These are phyloP conservation scores for Drosophila funebris DNA, from an alignment of 1,140 invertebrate genomes.

Conservation along the genomic window DNA sequence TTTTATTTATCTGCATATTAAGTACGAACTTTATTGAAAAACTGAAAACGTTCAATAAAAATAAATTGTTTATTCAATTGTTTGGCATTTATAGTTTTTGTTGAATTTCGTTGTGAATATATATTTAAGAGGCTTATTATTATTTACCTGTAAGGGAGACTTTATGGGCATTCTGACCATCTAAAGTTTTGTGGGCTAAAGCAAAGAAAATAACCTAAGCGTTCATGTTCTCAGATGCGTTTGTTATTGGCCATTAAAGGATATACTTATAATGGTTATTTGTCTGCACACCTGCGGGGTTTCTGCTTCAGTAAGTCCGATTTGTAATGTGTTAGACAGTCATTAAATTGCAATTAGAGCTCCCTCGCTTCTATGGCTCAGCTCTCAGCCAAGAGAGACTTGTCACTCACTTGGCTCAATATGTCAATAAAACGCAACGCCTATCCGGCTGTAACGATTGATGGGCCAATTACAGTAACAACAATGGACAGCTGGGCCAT, in stretches of 20 bases:
- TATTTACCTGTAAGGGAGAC: not conserved
- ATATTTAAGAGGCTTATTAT: not conserved
- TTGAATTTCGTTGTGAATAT: not conserved
- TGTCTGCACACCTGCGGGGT: conserved; percentile 2
- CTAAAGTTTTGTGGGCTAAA: not conserved
- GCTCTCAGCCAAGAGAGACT: conserved; percentile 4
- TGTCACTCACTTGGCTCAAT: conserved; percentile 45
- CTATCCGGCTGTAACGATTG: conserved; percentile 18
- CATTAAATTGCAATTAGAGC: conserved; percentile 51
- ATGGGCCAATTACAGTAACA: conserved; percentile 43
- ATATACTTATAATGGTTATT: conserved; percentile 13
- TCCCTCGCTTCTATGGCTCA: not conserved
- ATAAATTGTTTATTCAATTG: conserved; percentile 8
- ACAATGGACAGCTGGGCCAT: conserved; percentile 3
- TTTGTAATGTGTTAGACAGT: conserved; percentile 13
- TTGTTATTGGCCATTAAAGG: conserved; percentile 5
- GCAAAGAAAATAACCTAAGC: not conserved
- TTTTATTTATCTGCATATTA: conserved; percentile 8
- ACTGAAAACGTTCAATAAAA: conserved; percentile 8
- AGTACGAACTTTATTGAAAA: conserved; percentile 5
- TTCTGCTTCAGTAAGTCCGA: not conserved
- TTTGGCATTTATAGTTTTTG: not conserved
- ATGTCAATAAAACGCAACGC: conserved; percentile 45
- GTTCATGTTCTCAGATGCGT: not conserved
- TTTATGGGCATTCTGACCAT: not conserved